A percentile compares a stretch with the other conserved stretches of the same genome.
Evolutionary conservation across 2,113 vertebrate species (phyloP).

Genomic region (Clarias macrocephalus): DNA sequence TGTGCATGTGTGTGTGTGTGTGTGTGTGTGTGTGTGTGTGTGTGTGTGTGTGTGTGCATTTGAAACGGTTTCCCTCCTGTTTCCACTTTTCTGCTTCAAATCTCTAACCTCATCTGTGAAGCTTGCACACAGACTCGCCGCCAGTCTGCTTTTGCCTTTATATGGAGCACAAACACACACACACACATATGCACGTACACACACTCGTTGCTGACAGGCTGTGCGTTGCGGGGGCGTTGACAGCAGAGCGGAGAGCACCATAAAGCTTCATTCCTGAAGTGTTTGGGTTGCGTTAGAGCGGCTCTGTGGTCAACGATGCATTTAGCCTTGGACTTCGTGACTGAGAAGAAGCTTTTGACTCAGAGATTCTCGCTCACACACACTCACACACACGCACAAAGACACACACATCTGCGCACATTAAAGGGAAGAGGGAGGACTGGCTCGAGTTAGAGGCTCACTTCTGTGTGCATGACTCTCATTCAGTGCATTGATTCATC

Average conservation of each 20-base stretch:
- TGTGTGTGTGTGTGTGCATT: neutral
- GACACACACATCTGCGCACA: neutral
- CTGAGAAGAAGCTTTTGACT: constrained; percentile 29
- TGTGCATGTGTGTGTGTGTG: no score
- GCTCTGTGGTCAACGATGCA: constrained; percentile 39
- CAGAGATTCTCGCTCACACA: neutral
- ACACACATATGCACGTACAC: neutral
- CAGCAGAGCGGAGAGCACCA: constrained; percentile 22
- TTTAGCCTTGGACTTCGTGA: constrained; percentile 37
- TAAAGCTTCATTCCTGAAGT: constrained; percentile 37
- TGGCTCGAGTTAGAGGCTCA: constrained; percentile 21
- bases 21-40: neutral
- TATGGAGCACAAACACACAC: constrained; percentile 25
- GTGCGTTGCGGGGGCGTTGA: constrained; percentile 38
- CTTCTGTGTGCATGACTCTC: constrained; percentile 26
- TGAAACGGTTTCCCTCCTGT: constrained; percentile 7
- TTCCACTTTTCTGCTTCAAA: constrained; percentile 38
- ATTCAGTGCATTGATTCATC: constrained; percentile 7
- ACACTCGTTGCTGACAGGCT: constrained; percentile 28
- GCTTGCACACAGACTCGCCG: constrained; percentile 17
- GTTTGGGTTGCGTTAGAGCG: constrained; percentile 14
- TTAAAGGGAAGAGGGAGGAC: constrained; percentile 10
- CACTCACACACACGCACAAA: constrained; percentile 10
- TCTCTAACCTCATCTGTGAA: constrained; percentile 49
- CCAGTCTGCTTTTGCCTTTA: constrained; percentile 40